Conservation (phyloP, 2,113 vertebrate species). For the Romanogobio albipinnatus region DNA sequence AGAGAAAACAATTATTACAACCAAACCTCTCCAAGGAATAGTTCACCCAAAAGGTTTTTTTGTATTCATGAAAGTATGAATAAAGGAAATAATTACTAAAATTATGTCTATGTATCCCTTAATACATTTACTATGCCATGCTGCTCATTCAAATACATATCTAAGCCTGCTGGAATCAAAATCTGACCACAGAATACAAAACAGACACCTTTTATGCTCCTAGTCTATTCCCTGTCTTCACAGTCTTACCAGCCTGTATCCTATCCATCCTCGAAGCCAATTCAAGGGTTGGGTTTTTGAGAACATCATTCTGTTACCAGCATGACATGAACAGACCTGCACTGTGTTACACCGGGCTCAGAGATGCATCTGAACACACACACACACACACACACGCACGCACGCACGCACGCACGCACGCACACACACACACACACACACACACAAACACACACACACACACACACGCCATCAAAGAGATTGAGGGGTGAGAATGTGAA, state of each 20-base stretch:
- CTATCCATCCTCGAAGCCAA: background rate
- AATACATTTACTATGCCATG: background rate
- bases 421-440: no score
- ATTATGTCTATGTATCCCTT: background rate
- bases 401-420: no score
- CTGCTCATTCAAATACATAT: background rate
- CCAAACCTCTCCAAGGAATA: background rate
- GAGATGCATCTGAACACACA: conserved; percentile 3
- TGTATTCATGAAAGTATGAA: background rate
- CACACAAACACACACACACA: background rate
- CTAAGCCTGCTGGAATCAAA: background rate
- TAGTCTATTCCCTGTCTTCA: background rate
- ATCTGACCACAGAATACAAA: conserved; percentile 6
- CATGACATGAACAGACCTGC: conserved; percentile 22
- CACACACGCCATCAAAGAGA: background rate
- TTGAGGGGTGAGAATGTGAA: conserved; percentile 2
- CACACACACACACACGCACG: background rate
- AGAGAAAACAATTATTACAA: background rate
- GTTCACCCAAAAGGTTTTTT: background rate
- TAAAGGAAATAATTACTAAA: background rate
- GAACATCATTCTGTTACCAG: conserved; percentile 32
- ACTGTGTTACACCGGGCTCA: conserved; percentile 8
- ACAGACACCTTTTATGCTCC: conserved; percentile 4
- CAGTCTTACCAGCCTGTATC: background rate
- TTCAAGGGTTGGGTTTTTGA: background rate